Evolutionary conservation across 2,113 vertebrate genomes (phyloP).

Genomic region (Eira barbara): DNA sequence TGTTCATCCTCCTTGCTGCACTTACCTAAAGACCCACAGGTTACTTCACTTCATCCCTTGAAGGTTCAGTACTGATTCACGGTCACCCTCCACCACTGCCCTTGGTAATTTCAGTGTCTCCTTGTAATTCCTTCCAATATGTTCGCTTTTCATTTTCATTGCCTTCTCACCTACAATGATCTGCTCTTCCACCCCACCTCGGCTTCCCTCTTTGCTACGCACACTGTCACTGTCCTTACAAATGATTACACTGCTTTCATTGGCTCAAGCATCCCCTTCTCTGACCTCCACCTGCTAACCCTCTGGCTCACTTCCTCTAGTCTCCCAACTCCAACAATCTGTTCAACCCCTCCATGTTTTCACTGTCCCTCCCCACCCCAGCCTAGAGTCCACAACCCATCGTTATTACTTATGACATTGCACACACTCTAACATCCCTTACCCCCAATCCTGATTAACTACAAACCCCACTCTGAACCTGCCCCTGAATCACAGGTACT

Average conservation of each 20-base stretch:
- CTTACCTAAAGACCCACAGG: not conserved
- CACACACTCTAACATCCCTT: not conserved
- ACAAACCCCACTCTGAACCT: not conserved
- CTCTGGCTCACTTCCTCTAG: not conserved
- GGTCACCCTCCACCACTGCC: too few species aligned
- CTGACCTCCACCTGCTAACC: not conserved
- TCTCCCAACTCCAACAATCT: not conserved
- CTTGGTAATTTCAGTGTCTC: not conserved
- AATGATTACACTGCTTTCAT: not conserved
- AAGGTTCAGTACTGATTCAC: not conserved
- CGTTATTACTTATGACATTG: not conserved
- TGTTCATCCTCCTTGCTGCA: not conserved
- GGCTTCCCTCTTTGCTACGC: not conserved
- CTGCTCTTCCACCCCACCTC: not conserved
- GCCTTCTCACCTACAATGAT: not conserved
- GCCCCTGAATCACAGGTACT: not conserved
- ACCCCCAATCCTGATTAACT: not conserved
- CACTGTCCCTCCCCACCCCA: not conserved
- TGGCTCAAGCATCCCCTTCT: not conserved
- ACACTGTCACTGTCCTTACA: not conserved
- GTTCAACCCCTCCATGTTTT: not conserved
- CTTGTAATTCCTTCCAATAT: not conserved
- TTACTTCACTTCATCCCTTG: not conserved
- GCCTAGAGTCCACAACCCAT: not conserved
- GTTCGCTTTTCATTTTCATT: not conserved